phyloP scores from a whole-genome alignment of 1,140 invertebrate species.

The Pseudachorutes palmiensis region DNA sequence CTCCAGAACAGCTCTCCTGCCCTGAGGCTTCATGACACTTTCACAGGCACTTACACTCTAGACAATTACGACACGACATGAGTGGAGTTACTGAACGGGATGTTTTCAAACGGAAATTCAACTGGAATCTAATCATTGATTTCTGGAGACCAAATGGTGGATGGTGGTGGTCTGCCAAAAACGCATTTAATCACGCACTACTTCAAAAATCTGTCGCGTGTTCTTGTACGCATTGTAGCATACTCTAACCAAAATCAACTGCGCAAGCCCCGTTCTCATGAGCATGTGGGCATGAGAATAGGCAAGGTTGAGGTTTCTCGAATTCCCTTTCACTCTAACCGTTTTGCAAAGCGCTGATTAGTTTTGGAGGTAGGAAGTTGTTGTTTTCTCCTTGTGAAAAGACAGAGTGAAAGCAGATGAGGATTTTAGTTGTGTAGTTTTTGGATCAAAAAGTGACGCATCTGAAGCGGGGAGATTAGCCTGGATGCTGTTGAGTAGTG shows the following conservation, averaged over 20 bases:
- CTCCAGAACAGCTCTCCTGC: not conserved
- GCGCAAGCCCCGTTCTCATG: too few species aligned
- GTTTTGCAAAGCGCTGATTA: not conserved
- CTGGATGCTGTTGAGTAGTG: not conserved
- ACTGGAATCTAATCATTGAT: too few species aligned
- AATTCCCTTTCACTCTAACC: too few species aligned
- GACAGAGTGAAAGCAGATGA: constrained; percentile 3
- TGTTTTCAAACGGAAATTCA: too few species aligned
- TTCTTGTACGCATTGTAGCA: too few species aligned
- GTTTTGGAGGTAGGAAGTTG: not conserved
- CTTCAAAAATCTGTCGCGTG: too few species aligned
- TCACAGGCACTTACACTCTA: not conserved
- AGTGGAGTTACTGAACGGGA: not conserved
- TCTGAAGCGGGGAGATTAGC: constrained; percentile 11
- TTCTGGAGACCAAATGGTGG: too few species aligned
- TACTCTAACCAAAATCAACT: too few species aligned
- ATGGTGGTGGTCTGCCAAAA: too few species aligned
- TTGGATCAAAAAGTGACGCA: not conserved
- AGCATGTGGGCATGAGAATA: too few species aligned
- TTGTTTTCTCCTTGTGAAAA: not conserved
- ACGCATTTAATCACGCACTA: too few species aligned
- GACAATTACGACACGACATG: not conserved
- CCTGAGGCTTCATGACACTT: not conserved
- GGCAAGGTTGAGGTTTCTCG: too few species aligned
- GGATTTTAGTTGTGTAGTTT: not conserved